Base-by-base conservation (phyloP, 2,113 vertebrate genomes). In the Bujurquina vittata region DNA sequence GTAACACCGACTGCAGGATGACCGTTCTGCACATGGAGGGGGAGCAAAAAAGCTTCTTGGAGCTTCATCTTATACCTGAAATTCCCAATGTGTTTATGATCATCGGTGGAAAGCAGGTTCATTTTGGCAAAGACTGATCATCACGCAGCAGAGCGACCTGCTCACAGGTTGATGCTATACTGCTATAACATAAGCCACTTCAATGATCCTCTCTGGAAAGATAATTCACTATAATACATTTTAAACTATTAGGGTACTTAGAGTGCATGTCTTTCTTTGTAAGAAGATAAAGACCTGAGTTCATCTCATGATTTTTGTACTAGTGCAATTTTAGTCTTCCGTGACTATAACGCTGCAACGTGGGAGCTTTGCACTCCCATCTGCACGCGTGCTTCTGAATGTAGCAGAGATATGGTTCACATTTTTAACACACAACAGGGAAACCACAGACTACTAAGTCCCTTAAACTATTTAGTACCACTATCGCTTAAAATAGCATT, bases 271-370 rank as follows among this genome's bases (percentile, higher is more conserved):
- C 49, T 31, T 59, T 40, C 29, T 58, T 56, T 65, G 49, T n/a
- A 55, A 22, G 17, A 74, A 4, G 74, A 10, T 10, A 69, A 78
- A 61, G 23, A 69, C 52, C 62, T 57, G 52, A 58, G 91, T 80
- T 88, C 58, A 87, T 67, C 46, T 88, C 85, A 69, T 40, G 4
- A 86, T 77, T 65, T 37, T 73, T 17, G 29, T 37, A 12, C 29
- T n/a, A 46, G 10, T 77, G 58, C 56, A 63, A 55, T 74, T 85
- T 65, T 6, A 87, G 86, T 89, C 75, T 82, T 67, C 56, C 62
- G 63, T 81, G 75, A 78, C 72, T 55, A 65, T 75, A 57, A 63
- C 80, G 62, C 46, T 43, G 63, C n/a, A 55, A 15, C n/a, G 7
- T 23, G 55, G 18, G 22, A 79, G 75, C 59, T 62, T 60, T 65